Conservation (phyloP, 2,888 invertebrate genomes). For the Blastobasis adustella region DNA sequence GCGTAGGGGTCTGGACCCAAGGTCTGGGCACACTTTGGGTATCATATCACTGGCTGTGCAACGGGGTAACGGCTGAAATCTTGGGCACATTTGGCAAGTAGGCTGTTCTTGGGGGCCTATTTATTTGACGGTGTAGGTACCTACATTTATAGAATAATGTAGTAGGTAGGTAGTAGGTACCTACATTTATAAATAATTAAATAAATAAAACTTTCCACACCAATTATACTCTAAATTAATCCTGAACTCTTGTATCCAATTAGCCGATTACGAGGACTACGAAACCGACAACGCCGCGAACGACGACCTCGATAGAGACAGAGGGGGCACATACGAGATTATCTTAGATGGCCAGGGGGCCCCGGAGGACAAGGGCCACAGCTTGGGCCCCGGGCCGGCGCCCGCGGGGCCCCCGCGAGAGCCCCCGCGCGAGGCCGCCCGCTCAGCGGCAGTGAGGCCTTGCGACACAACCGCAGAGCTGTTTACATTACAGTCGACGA, state of each 20-base stretch:
- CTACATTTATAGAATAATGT: no score
- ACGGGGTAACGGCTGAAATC: no score
- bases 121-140: no score
- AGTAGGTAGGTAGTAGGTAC: no score
- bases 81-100: no score
- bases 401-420: conserved; percentile 39
- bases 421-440: conserved; percentile 70
- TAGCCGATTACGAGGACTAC: conserved; percentile 60
- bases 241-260: not conserved
- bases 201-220: no score
- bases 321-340: conserved; percentile 61
- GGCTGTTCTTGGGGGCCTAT: no score
- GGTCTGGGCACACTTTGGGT: no score
- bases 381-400: conserved; percentile 41
- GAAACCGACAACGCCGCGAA: conserved; percentile 54
- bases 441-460: conserved; percentile 78
- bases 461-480: conserved; percentile 93
- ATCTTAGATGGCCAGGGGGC: conserved; percentile 50
- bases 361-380: conserved; percentile 43
- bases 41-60: no score
- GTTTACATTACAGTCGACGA: conserved; percentile 87
- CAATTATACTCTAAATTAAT: no score
- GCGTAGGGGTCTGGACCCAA: no score
- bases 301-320: conserved; percentile 48
- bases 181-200: no score